These are phyloP conservation scores for Cantharis rustica DNA, from an alignment of 2,888 invertebrate species.

Conservation along the genomic window DNA sequence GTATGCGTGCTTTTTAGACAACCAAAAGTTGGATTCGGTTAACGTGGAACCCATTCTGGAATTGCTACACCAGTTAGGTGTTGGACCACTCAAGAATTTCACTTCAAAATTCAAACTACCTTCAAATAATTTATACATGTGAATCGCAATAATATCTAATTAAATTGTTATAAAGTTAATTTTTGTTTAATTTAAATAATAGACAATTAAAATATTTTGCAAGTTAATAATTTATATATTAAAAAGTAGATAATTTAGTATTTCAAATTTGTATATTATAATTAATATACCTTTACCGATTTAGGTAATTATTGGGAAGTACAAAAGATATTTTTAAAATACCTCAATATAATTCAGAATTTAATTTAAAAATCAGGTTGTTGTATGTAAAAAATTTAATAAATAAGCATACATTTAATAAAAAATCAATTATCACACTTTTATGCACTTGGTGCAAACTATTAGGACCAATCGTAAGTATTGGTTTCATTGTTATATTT, in stretches of 20 bases:
- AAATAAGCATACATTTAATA: not conserved
- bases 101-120: slow-evolving; percentile 29
- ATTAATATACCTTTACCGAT: too few relatives aligned
- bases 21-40: slow-evolving; percentile 48
- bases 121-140: slow-evolving; percentile 42
- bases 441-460: not conserved
- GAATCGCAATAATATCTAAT: slow-evolving; percentile 10
- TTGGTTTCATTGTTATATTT: slow-evolving; percentile 66
- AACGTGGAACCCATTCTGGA: slow-evolving; percentile 46
- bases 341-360: too few relatives aligned
- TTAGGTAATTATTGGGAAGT: too few relatives aligned
- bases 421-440: not conserved
- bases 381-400: not conserved
- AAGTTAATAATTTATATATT: too few relatives aligned
- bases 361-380: too few relatives aligned
- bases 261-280: too few relatives aligned
- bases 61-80: slow-evolving; percentile 33
- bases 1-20: slow-evolving; percentile 48
- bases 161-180: not conserved
- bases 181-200: not conserved
- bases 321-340: too few relatives aligned
- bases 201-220: too few relatives aligned
- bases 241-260: too few relatives aligned
- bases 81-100: slow-evolving; percentile 26
- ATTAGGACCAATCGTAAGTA: slow-evolving; percentile 61